phyloP scores from a whole-genome alignment of 1,140 invertebrate species.

The Hypsibius dujardini region DNA sequence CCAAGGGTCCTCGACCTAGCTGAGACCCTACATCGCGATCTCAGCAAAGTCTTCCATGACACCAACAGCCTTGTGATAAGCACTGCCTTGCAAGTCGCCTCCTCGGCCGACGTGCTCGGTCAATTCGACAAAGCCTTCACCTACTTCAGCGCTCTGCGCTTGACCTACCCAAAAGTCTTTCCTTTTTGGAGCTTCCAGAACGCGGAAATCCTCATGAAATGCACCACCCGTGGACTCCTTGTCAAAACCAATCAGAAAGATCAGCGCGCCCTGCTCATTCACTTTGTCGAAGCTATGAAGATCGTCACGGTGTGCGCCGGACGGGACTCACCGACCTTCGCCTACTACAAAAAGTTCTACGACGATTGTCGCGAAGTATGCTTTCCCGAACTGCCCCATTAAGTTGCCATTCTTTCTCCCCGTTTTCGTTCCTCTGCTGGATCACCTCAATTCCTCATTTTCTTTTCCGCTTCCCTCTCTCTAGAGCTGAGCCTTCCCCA shows the following conservation, averaged over 20 bases:
- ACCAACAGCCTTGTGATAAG: background rate
- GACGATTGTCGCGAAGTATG: slow-evolving; percentile 15
- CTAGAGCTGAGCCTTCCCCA: too few relatives aligned
- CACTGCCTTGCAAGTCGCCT: slow-evolving; percentile 9
- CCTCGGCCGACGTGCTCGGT: slow-evolving; percentile 8
- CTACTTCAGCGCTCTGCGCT: background rate
- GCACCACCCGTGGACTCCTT: background rate
- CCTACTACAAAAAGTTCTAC: slow-evolving; percentile 17
- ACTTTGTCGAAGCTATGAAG: slow-evolving; percentile 15
- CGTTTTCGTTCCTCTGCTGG: too few relatives aligned
- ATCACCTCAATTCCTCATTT: too few relatives aligned
- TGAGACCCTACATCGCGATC: background rate
- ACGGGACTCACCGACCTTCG: background rate
- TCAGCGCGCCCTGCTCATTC: background rate
- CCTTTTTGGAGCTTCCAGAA: background rate
- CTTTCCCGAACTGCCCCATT: background rate
- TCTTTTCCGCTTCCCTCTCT: too few relatives aligned
- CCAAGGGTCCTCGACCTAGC: background rate
- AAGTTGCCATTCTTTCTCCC: too few relatives aligned
- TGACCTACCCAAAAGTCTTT: background rate
- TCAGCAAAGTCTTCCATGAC: background rate
- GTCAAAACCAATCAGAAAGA: background rate
- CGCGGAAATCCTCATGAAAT: slow-evolving; percentile 12
- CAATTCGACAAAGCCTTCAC: slow-evolving; percentile 11
- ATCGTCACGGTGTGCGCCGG: slow-evolving; percentile 2